These are phyloP conservation scores for Digitonthophagus gazella DNA, from an alignment of 2,888 invertebrate genomes.

Conservation along the genomic window DNA sequence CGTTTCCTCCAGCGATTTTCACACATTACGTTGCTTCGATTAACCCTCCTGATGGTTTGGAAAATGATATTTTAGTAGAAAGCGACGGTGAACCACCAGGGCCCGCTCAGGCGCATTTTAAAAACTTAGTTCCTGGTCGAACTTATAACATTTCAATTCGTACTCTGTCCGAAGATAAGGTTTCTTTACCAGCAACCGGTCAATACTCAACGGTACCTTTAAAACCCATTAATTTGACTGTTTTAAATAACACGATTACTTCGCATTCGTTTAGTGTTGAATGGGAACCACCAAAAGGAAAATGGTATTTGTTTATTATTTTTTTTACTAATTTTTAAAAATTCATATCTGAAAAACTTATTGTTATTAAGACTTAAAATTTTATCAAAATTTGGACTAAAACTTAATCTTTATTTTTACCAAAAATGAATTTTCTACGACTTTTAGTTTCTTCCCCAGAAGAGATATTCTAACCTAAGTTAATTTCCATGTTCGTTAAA, in stretches of 20 bases:
- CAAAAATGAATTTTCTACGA: no score
- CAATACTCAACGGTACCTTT: constrained; percentile 90
- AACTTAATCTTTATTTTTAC: no score
- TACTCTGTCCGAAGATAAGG: no score
- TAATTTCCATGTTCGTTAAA: no score
- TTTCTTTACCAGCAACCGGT: constrained; percentile 88
- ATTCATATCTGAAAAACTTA: no score
- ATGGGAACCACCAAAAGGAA: no score
- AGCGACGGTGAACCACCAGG: constrained; percentile 94
- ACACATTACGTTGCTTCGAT: constrained; percentile 91
- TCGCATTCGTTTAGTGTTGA: constrained; percentile 78
- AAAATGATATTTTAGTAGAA: constrained; percentile 87
- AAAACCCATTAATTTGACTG: constrained; percentile 80
- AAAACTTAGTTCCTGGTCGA: constrained; percentile 84
- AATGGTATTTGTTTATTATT: no score
- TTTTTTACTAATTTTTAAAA: no score
- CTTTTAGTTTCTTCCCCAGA: no score
- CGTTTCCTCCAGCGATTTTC: constrained; percentile 90
- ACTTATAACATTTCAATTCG: constrained; percentile 88
- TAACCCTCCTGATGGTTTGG: constrained; percentile 84
- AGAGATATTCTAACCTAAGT: no score
- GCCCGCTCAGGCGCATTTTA: constrained; percentile 92
- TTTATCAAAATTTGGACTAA: no score
- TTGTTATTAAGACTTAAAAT: no score
- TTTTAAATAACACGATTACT: constrained; percentile 68